Percentiles rank a stretch among this genome's conserved stretches.
These are phyloP conservation scores for Kobus ellipsiprymnus DNA, from an alignment of 2,113 vertebrate species.

Conservation along the genomic window DNA sequence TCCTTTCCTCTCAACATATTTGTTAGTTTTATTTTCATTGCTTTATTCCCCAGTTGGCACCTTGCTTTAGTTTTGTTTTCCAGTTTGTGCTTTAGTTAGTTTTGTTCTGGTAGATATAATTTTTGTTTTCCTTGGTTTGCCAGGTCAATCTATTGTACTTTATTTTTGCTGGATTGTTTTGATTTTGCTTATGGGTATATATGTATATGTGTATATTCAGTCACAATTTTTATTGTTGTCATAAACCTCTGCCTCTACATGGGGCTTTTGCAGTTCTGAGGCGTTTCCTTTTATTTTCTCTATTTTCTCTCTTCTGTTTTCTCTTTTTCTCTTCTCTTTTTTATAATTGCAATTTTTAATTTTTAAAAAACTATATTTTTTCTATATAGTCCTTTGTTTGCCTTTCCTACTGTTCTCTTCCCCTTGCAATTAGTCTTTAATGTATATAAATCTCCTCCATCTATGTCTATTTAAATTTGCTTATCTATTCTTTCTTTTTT, in stretches of 20 bases:
- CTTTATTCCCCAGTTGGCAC: fast-evolving
- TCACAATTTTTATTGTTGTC: background rate
- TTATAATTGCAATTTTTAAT: background rate
- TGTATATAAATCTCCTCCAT: background rate
- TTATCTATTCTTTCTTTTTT: background rate
- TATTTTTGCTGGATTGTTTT: background rate
- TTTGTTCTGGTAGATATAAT: background rate
- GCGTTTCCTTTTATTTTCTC: background rate
- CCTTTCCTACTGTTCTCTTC: background rate
- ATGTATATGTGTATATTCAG: background rate
- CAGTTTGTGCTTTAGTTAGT: background rate
- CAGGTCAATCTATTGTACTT: background rate
- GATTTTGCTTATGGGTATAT: background rate
- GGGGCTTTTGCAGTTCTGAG: background rate
- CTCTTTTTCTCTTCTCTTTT: background rate
- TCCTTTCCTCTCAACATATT: background rate
- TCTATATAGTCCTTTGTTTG: background rate
- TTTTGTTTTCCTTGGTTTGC: background rate
- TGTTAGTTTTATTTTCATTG: background rate
- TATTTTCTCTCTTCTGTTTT: background rate
- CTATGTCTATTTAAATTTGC: background rate
- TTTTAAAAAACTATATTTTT: background rate
- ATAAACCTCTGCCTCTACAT: background rate
- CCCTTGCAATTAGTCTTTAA: background rate
- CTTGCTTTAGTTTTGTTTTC: background rate